Base-by-base conservation (phyloP, 2,113 vertebrate species). In the Echinops telfairi region DNA sequence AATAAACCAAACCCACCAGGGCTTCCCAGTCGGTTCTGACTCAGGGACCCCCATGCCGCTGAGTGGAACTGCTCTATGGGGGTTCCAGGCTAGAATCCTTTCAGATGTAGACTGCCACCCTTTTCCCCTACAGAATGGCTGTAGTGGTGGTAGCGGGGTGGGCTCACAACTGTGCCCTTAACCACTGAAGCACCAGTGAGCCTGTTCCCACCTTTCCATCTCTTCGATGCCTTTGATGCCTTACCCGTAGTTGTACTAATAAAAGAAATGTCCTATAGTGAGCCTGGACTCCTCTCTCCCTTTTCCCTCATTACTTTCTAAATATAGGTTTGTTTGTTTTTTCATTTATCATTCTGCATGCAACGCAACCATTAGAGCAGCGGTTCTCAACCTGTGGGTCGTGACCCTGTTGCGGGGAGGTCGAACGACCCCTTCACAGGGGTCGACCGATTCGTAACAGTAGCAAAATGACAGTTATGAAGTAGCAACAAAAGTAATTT, bases 211-310 rank as follows among this genome's bases (percentile, higher is more conserved):
- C 75, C 82, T 78, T 87, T 17, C 79, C 15, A 64, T 78, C 17
- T 79, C 68, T 38, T 89, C 88, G 68, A 76, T 85, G 79, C 78
- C 47, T 94, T 36, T 85, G 62, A 89, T 80, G 6, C n/a, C 33
- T 53, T 53, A 53, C 89, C 57, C 40, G 19, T 94, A 25, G 71
- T 47, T 82, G 19, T 23, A 70, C 78, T 86, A 64, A 84, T 93
- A 19, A 87, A 94, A 19, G 53, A 86, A 27, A 2, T 85, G 85
- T 86, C 2, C 70, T 53, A 53, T 9, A 53, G 47, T 53, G 47
- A 53, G 10, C 47, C 47, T 78, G 4, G 64, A 77, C 19, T 73
- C 27, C 22, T n/a, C 78, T 68, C 9, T 47, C 47, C 27, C 36
- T 85, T 75, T 14, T 70, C 43, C 53, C 62, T 91, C 31, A 10